Evolutionary conservation across 2,888 invertebrate species (phyloP), one percentile per base, ranked within the genome.

Genomic region (Lypha dubia): DNA sequence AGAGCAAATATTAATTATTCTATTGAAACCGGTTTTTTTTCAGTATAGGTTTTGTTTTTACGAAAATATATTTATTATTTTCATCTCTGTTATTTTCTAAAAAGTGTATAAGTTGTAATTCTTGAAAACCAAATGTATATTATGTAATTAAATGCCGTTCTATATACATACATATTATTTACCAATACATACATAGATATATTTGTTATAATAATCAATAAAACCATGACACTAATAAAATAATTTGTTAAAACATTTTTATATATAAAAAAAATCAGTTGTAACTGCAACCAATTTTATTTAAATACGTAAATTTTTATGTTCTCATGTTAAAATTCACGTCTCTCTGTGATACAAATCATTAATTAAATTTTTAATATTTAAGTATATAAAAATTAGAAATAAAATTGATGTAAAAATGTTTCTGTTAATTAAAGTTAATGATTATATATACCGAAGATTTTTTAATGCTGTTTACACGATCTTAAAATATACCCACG

Each of bases 331-430:
- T 82, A 79, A 65, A 44, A 77, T 84, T 11, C 89, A 89, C 89
- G 88, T 86, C 88, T 89, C 88, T 89, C 90, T 90, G 88, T 90
- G 90, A 90, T 89, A 89, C 15, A 86, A 86, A 85, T 86, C 65
- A 71, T 46, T 41, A 75, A 76, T 77, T 84, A 84, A 77, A 84
- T 82, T 83, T 81, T 71, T 60, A 62, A 62, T 56, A 56, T n/a
- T n/a, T n/a, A n/a, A n/a, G n/a, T 70, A 71, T 15, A 4, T 58
- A 70, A 20, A 67, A 76, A 13, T 24, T 62, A 51, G 11, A 68
- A 74, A 15, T 32, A 84, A 56, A 56, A 22, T 24, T 51, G 24
- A 38, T 63, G 28, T 79, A 79, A 73, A 73, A 80, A 38, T 13
- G 58, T 56, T 20, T 2, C 13, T 17, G 11, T 58, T 73, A 63